Evolutionary conservation across 1,140 invertebrate species (phyloP).

Genomic region (Drosophila setifemur): DNA sequence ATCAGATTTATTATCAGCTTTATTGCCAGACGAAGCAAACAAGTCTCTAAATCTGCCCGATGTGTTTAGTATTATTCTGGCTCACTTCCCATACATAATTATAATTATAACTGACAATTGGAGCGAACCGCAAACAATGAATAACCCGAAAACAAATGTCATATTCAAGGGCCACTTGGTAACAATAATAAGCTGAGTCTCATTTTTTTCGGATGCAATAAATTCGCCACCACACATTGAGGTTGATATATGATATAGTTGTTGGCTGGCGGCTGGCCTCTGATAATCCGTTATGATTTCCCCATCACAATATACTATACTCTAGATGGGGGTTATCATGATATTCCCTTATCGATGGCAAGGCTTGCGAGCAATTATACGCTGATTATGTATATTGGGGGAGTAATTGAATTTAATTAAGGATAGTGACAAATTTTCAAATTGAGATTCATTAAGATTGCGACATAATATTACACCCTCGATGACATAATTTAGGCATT

Average conservation of each 20-base stretch:
- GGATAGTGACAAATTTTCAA: slow-evolving; percentile 31
- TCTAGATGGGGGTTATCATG: neutral
- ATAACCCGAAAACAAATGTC: slow-evolving; percentile 10
- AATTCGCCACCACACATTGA: slow-evolving; percentile 8
- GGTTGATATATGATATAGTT: slow-evolving; percentile 3
- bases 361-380: slow-evolving; percentile 19
- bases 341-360: slow-evolving; percentile 27
- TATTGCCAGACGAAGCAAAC: neutral
- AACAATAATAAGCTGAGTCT: slow-evolving; percentile 12
- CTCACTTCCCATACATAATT: neutral
- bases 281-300: slow-evolving; percentile 57
- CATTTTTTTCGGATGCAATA: slow-evolving; percentile 7
- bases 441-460: slow-evolving; percentile 57
- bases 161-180: slow-evolving; percentile 26
- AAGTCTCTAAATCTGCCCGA: neutral
- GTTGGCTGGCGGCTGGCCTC: neutral
- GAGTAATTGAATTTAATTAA: slow-evolving; percentile 71
- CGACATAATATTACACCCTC: slow-evolving; percentile 14
- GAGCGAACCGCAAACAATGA: slow-evolving; percentile 20
- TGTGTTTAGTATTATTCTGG: slow-evolving; percentile 6
- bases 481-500: neutral
- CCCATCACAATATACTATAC: neutral
- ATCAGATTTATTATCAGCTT: slow-evolving; percentile 1
- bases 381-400: slow-evolving; percentile 50
- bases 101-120: neutral